Evolutionary conservation across 2,113 vertebrate species (phyloP).

Genomic region (Pseudorhombus dupliciocellatus): DNA sequence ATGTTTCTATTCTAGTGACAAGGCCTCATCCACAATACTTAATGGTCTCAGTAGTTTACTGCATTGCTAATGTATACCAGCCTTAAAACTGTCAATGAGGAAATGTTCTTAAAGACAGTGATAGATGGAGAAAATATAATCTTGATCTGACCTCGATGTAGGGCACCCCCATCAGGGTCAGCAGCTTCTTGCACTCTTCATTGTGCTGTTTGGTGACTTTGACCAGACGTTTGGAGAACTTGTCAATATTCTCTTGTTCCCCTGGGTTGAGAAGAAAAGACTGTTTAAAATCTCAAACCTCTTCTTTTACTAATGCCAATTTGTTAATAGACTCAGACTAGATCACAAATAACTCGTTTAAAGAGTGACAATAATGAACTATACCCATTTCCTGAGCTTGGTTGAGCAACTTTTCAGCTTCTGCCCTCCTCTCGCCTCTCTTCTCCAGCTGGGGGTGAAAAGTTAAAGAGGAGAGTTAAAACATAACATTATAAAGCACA

Average conservation of each 20-base stretch:
- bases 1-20: too few species aligned
- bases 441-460: constrained; percentile 81
- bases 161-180: constrained; percentile 93
- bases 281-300: background rate
- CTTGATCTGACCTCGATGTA: constrained; percentile 83
- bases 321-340: background rate
- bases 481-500: background rate
- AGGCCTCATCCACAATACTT: too few species aligned
- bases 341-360: background rate
- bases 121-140: background rate
- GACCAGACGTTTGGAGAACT: constrained; percentile 93
- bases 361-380: background rate
- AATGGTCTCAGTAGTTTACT: too few species aligned
- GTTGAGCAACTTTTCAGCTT: constrained; percentile 91
- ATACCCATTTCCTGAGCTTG: constrained; percentile 89
- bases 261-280: constrained; percentile 60
- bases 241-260: constrained; percentile 89
- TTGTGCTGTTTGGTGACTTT: constrained; percentile 96
- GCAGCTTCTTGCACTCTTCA: constrained; percentile 91
- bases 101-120: background rate
- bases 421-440: constrained; percentile 89
- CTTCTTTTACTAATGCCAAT: background rate
- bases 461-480: background rate
- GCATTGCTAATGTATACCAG: too few species aligned
- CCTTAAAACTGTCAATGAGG: too few species aligned